Conservation (phyloP, 2,113 vertebrate species). For the Zapornia atra region DNA sequence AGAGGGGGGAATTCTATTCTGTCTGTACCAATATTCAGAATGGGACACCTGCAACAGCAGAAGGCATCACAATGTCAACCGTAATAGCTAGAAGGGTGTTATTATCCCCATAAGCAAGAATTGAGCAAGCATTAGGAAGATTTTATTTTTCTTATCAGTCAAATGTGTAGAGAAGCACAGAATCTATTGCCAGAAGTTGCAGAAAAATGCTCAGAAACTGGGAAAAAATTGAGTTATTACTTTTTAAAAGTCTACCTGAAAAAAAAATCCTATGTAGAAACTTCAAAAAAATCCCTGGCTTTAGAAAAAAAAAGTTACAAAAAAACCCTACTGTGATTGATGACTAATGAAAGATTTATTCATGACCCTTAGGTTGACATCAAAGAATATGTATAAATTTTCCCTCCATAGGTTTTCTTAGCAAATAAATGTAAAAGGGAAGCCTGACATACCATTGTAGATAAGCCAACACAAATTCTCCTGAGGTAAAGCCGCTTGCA, state of each 20-base stretch:
- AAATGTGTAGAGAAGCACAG: not conserved
- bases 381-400: not conserved
- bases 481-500: conserved; percentile 82
- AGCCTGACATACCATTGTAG: conserved; percentile 79
- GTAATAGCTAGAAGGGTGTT: not conserved
- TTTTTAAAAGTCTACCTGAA: not conserved
- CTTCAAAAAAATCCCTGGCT: not conserved
- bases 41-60: not conserved
- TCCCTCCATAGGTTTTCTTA: not conserved
- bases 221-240: not conserved
- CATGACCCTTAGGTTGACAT: not conserved
- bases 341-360: not conserved
- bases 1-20: not conserved
- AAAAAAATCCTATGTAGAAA: not conserved
- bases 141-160: not conserved
- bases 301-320: not conserved
- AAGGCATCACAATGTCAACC: conserved; percentile 7
- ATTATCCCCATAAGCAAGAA: not conserved
- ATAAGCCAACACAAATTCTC: conserved; percentile 85
- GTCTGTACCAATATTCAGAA: not conserved
- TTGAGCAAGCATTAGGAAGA: not conserved
- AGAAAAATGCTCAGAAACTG: not conserved
- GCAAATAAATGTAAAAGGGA: not conserved
- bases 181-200: not conserved
- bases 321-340: not conserved